Base-by-base conservation (phyloP, 2,888 invertebrate genomes). In the Tachystola acroxantha region DNA sequence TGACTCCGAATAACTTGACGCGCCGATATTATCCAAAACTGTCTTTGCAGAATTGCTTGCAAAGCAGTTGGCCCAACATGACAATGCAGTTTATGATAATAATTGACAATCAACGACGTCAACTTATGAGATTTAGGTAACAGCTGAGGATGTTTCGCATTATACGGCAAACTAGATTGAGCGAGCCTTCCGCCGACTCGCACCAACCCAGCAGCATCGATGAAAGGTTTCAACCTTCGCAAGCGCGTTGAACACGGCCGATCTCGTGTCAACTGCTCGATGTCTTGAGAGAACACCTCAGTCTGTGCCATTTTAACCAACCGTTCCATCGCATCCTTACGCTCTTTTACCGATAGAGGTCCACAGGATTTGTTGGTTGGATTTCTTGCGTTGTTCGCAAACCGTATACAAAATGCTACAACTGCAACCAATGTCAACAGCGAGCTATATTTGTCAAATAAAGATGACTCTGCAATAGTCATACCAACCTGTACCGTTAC, bases 31-130 rank as follows among this genome's bases (percentile, higher is more conserved):
- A 30, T 16, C 30, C 30, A 30, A n/a, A 16, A 30, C 9, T 30
- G 4, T 2, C 10, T n/a, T 9, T 1, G 1, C 6, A 30, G 1
- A 11, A 40, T 40, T 7, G 34, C 36, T 13, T 22, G 20, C 10
- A 43, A 22, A n/a, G 34, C 36, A n/a, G 12, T 34, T 3, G 39
- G 7, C 4, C 32, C 39, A 7, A 31, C 33, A 37, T 39, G 40
- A 22, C 38, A 35, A 34, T 45, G 22, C 1, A 11, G n/a, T 19
- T 14, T 22, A 19, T 45, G 45, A 40, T 20, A 40, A 32, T 42
- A 11, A 3, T 32, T 25, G 2, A 45, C 34, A 0, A 45, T 7
- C 10, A 40, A 25, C 7, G 28, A 4, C 7, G 22, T 24, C 9
- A 45, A 37, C 7, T 19, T 10, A 14, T 28, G 9, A 11, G 22